Evolutionary conservation across 1,140 invertebrate genomes (phyloP).

Genomic region (Drosophila orosa): DNA sequence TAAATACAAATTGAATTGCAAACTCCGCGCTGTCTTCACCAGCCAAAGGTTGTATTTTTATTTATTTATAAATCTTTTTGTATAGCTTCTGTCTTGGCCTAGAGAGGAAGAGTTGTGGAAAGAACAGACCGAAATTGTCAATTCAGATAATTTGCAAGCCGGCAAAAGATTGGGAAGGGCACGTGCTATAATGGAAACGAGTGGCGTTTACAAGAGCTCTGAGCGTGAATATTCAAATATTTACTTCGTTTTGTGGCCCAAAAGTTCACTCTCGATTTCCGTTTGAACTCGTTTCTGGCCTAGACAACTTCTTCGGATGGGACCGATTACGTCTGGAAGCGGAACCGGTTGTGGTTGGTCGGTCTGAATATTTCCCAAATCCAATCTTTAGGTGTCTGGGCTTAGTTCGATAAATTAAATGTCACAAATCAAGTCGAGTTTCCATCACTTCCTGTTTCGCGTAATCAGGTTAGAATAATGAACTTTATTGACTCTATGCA

Average conservation of each 20-base stretch:
- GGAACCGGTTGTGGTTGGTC: constrained; percentile 45
- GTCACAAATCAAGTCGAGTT: constrained; percentile 62
- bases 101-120: constrained; percentile 36
- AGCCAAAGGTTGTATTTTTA: constrained; percentile 19
- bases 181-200: constrained; percentile 37
- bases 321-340: constrained; percentile 57
- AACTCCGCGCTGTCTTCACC: constrained; percentile 32
- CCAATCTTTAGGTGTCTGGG: constrained; percentile 14
- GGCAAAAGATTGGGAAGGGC: constrained; percentile 17
- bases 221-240: constrained; percentile 47
- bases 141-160: constrained; percentile 28
- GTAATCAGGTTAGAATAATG: constrained; percentile 29
- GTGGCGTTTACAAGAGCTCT: constrained; percentile 47
- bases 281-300: constrained; percentile 42
- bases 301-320: constrained; percentile 35
- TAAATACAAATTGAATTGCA: constrained; percentile 41
- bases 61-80: neutral
- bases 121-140: constrained; percentile 16
- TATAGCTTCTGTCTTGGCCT: constrained; percentile 31
- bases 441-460: constrained; percentile 48
- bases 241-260: constrained; percentile 14
- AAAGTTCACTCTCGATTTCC: constrained; percentile 65
- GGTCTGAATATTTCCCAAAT: constrained; percentile 37
- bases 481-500: constrained; percentile 20
- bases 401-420: constrained; percentile 51